These are phyloP conservation scores for Fabriciana adippe DNA, from an alignment of 2,888 invertebrate genomes.

Conservation along the genomic window DNA sequence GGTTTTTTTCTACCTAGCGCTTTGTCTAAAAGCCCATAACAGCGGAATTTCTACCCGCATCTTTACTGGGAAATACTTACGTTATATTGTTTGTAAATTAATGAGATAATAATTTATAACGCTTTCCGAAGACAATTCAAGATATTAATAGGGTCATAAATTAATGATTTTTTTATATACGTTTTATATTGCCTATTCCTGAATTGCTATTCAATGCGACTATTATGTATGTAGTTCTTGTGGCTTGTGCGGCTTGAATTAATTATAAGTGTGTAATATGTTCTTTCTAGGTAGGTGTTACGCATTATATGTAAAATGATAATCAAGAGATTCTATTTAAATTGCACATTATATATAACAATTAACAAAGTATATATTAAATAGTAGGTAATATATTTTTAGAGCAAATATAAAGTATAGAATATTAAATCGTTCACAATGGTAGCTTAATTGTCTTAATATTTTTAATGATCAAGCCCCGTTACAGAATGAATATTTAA, in stretches of 20 bases:
- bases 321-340: too few species aligned
- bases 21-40: conserved; percentile 52
- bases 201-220: background rate
- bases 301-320: too few species aligned
- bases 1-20: conserved; percentile 59
- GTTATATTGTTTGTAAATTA: conserved; percentile 51
- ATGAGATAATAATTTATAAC: conserved; percentile 24
- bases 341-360: too few species aligned
- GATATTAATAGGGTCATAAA: background rate
- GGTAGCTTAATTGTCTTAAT: conserved; percentile 15
- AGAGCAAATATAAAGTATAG: background rate
- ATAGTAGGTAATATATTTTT: background rate
- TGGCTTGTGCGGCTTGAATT: background rate
- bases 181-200: background rate
- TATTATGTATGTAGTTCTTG: background rate
- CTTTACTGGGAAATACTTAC: conserved; percentile 57
- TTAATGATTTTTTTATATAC: conserved; percentile 4
- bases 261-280: background rate
- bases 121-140: conserved; percentile 15
- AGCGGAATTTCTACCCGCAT: conserved; percentile 57
- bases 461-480: conserved; percentile 19
- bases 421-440: conserved; percentile 13
- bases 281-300: too few species aligned
- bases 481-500: conserved; percentile 27
- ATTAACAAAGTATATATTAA: too few species aligned